These are phyloP conservation scores for Drosophila pegasa DNA, from an alignment of 2,888 invertebrate species.

Conservation along the genomic window DNA sequence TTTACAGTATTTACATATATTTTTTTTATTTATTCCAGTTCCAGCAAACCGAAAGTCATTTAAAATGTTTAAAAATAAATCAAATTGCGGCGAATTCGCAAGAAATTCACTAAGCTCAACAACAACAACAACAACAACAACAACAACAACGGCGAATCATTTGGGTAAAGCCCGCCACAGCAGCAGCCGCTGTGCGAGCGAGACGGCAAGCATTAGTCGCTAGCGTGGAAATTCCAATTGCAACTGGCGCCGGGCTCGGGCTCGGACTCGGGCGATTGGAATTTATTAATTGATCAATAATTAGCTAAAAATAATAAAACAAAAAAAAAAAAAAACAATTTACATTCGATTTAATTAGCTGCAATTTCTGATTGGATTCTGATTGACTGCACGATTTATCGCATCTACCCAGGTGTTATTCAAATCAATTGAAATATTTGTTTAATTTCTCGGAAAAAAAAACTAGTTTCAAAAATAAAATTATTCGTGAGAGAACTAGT, in stretches of 20 bases:
- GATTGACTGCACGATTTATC: neutral
- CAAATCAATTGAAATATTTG: neutral
- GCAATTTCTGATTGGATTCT: conserved; percentile 1
- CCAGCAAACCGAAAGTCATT: conserved; percentile 33
- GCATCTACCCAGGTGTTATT: neutral
- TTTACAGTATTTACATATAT: neutral
- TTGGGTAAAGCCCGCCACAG: conserved; percentile 45
- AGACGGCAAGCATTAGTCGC: neutral
- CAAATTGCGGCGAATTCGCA: conserved; percentile 41
- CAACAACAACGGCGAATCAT: conserved; percentile 12
- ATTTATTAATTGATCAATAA: conserved; percentile 8
- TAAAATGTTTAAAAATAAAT: conserved; percentile 53
- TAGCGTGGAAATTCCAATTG: conserved; percentile 2
- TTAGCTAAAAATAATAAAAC: neutral
- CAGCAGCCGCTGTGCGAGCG: conserved; percentile 5
- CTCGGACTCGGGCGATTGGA: neutral
- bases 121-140: conserved; percentile 5
- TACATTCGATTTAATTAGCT: neutral
- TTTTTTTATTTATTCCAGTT: conserved; percentile 6
- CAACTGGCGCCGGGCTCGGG: neutral
- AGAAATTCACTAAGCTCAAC: conserved; percentile 32
- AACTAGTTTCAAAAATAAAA: neutral
- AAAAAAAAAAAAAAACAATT: conserved; percentile 1
- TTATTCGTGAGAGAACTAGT: neutral
- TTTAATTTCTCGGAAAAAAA: neutral